Evolutionary conservation across 2,797 vertebrate species (phyloP), one percentile per base, ranked within the genome.

Genomic region (Falco biarmicus): DNA sequence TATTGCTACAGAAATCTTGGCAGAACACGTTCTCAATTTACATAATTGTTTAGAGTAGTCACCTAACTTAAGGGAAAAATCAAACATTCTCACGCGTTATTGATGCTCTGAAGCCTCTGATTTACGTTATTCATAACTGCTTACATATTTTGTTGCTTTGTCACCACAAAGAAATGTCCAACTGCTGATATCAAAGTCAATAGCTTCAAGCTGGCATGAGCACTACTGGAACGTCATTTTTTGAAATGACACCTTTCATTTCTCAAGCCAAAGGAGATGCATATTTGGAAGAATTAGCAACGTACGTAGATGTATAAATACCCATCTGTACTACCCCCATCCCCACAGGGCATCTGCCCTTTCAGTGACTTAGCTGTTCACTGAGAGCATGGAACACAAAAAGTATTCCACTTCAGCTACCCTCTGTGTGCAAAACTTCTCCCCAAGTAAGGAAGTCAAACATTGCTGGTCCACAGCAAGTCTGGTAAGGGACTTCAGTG

Each of bases 21-120:
- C 94, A 95, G 80, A 93, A 95, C 54, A 90, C 63, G 87, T 80
- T 82, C 63, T 77, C 45, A 60, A 85, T 93, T 95, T 91, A 66
- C 83, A 79, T 96, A 90, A 84, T 41, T 82, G 51, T 76, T 82
- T 50, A 73, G 59, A 90, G 34, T 25, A 91, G 79, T 63, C 65
- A 84, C 47, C 45, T 66, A 90, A 51, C 65, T 69, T 20, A 26
- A 47, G 14, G 73, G 43, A 45, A 65, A 87, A 84, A 69, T 21
- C 12, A 65, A 17, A 28, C 22, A 79, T 75, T 85, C 59, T 63
- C 34, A 86, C 91, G 28, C 14, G 89, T 69, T 92, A 94, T 3
- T n/a, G 56, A 85, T 12, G 13, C 66, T 86, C 73, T 73, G 59
- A 84, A 89, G 39, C 28, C 39, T 86, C 73, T 1, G 0, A 53